Conservation (phyloP, 2,888 invertebrate genomes). For the Oeneis ivallda region DNA sequence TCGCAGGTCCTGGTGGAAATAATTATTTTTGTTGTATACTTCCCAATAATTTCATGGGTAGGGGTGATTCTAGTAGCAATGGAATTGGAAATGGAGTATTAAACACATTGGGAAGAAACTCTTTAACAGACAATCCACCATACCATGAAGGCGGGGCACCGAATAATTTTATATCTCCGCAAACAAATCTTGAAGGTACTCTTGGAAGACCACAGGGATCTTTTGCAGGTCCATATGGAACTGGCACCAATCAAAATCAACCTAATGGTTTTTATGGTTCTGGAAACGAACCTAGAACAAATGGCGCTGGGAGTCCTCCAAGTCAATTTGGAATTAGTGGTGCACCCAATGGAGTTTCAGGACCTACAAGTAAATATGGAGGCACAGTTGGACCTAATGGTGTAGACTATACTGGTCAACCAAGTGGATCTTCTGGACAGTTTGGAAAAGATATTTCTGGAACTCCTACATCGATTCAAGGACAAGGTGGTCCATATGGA, state of each 20-base stretch:
- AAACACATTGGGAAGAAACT: background rate
- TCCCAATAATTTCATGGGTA: slow-evolving; percentile 33
- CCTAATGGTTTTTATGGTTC: slow-evolving; percentile 6
- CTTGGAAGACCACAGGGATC: slow-evolving; percentile 1
- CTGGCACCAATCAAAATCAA: slow-evolving; percentile 6
- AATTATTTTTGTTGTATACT: slow-evolving; percentile 41
- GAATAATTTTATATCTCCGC: slow-evolving; percentile 15
- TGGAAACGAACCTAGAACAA: slow-evolving; percentile 1
- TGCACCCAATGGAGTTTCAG: background rate
- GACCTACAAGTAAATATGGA: background rate
- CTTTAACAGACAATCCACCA: background rate
- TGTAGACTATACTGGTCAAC: background rate
- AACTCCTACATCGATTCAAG: background rate
- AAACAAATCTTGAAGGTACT: slow-evolving; percentile 4
- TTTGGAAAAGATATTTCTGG: slow-evolving; percentile 12
- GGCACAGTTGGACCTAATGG: background rate
- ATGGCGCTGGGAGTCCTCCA: background rate
- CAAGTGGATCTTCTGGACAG: background rate
- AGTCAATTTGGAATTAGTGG: background rate
- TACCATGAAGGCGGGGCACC: slow-evolving; percentile 19
- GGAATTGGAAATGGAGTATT: slow-evolving; percentile 21
- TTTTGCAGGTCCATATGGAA: slow-evolving; percentile 19
- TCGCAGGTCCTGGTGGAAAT: slow-evolving; percentile 38
- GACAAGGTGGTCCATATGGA: slow-evolving; percentile 9
- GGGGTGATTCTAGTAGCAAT: slow-evolving; percentile 23